Evolutionary conservation across 2,888 invertebrate species (phyloP).

Genomic region (Cephalotes varians): DNA sequence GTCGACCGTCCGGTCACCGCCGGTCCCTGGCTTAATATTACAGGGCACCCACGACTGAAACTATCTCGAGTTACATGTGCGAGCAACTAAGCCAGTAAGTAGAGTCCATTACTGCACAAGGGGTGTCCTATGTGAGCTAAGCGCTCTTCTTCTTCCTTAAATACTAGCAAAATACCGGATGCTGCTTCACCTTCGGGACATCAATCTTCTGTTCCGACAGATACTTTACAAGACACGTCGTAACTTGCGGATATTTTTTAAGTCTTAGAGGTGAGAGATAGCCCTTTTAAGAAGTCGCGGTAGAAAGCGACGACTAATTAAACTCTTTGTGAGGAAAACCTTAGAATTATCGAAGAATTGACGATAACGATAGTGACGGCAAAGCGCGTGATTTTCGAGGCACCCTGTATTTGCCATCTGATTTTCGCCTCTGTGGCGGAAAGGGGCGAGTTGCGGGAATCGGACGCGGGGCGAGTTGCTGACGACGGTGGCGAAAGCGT

Average conservation of each 20-base stretch:
- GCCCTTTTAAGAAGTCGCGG: neutral
- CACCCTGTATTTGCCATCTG: slow-evolving; percentile 34
- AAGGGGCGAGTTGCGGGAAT: slow-evolving; percentile 28
- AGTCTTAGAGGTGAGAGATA: neutral
- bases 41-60: slow-evolving; percentile 39
- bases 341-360: neutral
- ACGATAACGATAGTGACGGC: neutral
- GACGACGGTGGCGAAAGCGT: slow-evolving; percentile 40
- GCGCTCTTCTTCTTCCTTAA: neutral
- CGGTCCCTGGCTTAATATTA: slow-evolving; percentile 55
- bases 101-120: slow-evolving; percentile 56
- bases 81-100: slow-evolving; percentile 57
- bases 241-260: neutral
- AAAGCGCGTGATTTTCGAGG: slow-evolving; percentile 9
- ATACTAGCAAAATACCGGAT: neutral
- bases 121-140: slow-evolving; percentile 17
- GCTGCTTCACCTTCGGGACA: neutral
- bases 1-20: slow-evolving; percentile 11
- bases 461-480: slow-evolving; percentile 26
- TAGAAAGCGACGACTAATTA: neutral
- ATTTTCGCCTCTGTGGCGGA: slow-evolving; percentile 32
- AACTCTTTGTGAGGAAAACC: neutral
- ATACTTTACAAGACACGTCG: neutral
- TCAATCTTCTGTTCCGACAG: neutral
- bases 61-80: slow-evolving; percentile 61